These are phyloP conservation scores for Pomatostomus ruficeps DNA, from an alignment of 2,113 vertebrate species.

Conservation along the genomic window DNA sequence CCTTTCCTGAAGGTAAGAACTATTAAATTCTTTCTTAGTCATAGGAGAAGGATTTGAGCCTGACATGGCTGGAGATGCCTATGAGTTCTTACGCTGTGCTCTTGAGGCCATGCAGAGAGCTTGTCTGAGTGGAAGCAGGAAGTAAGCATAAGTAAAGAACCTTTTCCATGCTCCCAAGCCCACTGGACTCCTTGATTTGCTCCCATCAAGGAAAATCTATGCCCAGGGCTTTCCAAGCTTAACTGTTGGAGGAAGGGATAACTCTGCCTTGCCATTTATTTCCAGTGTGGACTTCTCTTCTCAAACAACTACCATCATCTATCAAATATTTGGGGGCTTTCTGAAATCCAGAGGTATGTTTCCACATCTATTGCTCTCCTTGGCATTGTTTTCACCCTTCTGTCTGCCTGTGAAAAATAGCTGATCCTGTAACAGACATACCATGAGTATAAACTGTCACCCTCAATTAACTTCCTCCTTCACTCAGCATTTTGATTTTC, in stretches of 20 bases:
- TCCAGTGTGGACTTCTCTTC: background rate
- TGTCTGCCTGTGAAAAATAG: background rate
- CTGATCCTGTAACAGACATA: background rate
- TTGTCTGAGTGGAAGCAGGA: background rate
- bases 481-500: background rate
- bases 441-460: background rate
- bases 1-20: background rate
- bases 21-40: background rate
- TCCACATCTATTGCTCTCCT: background rate
- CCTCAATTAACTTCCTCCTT: background rate
- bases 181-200: background rate
- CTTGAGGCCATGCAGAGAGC: background rate
- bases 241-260: background rate
- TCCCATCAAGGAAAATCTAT: background rate
- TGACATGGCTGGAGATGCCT: background rate
- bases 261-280: background rate
- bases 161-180: background rate
- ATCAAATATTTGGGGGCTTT: constrained; percentile 7
- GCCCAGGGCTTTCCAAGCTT: background rate
- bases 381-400: background rate
- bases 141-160: background rate
- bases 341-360: background rate
- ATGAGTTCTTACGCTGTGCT: background rate
- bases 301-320: background rate
- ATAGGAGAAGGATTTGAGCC: background rate